Evolutionary conservation across 2,797 vertebrate species (phyloP).

Genomic region (Myotis planiceps): DNA sequence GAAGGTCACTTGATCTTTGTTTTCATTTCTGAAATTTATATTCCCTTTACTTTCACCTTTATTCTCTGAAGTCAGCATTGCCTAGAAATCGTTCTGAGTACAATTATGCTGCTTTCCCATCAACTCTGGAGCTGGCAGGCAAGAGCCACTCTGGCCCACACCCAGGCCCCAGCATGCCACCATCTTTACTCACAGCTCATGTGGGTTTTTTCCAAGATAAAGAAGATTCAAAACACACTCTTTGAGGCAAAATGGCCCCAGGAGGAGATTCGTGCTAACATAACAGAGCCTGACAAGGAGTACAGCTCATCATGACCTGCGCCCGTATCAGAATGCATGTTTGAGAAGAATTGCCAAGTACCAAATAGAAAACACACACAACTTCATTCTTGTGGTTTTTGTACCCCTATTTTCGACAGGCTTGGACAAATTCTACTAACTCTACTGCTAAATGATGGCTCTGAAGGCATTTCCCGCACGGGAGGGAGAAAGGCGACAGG

Average conservation of each 20-base stretch:
- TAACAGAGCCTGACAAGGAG: slow-evolving; percentile 38
- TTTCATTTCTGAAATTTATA: slow-evolving; percentile 15
- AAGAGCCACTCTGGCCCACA: not conserved
- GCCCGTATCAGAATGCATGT: not conserved
- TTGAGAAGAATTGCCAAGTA: slow-evolving; percentile 55
- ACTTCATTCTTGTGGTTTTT: slow-evolving; percentile 68
- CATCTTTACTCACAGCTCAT: slow-evolving; percentile 53
- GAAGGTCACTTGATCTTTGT: not conserved
- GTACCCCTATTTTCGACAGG: slow-evolving; percentile 42
- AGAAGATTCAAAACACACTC: slow-evolving; percentile 63
- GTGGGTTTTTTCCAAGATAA: slow-evolving; percentile 39
- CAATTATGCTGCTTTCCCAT: slow-evolving; percentile 41
- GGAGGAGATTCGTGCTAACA: slow-evolving; percentile 46
- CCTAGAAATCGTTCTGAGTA: slow-evolving; percentile 34
- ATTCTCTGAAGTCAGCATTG: slow-evolving; percentile 16
- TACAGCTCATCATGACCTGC: not conserved
- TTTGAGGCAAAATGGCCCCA: slow-evolving; percentile 67
- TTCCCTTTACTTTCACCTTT: slow-evolving; percentile 8
- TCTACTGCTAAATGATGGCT: slow-evolving; percentile 41
- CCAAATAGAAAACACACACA: not conserved
- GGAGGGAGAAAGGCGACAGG: not conserved
- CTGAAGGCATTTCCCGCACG: slow-evolving; percentile 29
- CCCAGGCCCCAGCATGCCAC: not conserved
- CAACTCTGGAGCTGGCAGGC: slow-evolving; percentile 38
- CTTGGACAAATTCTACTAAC: slow-evolving; percentile 62